Percentiles rank a stretch among this genome's conserved stretches.
Evolutionary conservation across 2,113 vertebrate species (phyloP).

Genomic region (Muntiacus muntjak): DNA sequence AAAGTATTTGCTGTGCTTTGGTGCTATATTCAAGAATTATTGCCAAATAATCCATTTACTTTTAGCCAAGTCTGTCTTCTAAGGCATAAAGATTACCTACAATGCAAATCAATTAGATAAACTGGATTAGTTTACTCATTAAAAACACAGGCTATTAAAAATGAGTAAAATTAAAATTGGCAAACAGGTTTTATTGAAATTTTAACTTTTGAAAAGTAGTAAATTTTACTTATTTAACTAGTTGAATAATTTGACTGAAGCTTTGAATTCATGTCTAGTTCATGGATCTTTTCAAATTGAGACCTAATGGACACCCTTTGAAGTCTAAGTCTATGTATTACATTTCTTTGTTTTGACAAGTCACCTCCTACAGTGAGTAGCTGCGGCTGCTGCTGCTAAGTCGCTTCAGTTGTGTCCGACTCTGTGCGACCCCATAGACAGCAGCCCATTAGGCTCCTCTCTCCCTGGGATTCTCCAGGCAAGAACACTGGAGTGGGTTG

Average conservation of each 20-base stretch:
- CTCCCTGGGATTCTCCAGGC: no score
- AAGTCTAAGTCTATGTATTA: neutral
- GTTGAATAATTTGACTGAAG: neutral
- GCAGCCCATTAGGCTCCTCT: no score
- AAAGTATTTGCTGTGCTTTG: neutral
- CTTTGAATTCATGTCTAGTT: neutral
- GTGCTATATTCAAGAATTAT: neutral
- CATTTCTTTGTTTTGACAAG: neutral
- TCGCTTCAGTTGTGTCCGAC: no score
- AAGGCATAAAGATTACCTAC: constrained; percentile 27
- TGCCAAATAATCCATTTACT: neutral
- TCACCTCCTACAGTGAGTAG: neutral
- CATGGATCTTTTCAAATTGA: neutral
- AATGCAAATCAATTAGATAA: constrained; percentile 31
- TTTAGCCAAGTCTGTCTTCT: constrained; percentile 39
- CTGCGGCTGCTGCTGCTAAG: no score
- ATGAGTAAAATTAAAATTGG: constrained; percentile 33
- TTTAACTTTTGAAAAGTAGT: constrained; percentile 5
- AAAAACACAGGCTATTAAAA: constrained; percentile 31
- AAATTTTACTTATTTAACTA: neutral
- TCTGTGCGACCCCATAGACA: no score
- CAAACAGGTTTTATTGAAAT: neutral
- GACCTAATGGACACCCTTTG: neutral
- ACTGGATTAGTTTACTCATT: constrained; percentile 30
- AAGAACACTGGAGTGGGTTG: no score